Percentiles rank a stretch among this genome's conserved stretches.
Conservation (phyloP, 1,140 invertebrate genomes). For the Teleopsis dalmanni region DNA sequence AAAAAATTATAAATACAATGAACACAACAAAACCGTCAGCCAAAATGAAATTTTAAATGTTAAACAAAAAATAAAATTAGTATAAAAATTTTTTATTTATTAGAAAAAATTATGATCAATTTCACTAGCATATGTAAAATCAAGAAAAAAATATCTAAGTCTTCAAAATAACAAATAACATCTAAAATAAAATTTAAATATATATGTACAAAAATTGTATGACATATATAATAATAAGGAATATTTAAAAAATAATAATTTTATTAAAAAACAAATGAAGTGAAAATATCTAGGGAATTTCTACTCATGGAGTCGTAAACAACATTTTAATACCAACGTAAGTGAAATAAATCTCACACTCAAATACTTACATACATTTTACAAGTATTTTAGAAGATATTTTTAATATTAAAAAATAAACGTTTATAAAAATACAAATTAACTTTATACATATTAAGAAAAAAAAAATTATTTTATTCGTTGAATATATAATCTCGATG, state of each 20-base stretch:
- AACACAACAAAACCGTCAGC: too few relatives aligned
- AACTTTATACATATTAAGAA: background rate
- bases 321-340: slow-evolving; percentile 7
- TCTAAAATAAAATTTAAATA: too few relatives aligned
- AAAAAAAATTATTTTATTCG: background rate
- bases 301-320: slow-evolving; percentile 13
- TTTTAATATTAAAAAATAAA: background rate
- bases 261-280: slow-evolving; percentile 1
- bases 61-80: too few relatives aligned
- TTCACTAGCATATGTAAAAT: too few relatives aligned
- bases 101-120: too few relatives aligned
- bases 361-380: background rate
- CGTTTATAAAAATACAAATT: background rate
- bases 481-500: slow-evolving; percentile 7
- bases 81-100: too few relatives aligned
- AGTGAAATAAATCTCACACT: background rate
- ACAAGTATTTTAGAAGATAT: background rate
- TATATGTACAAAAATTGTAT: too few relatives aligned
- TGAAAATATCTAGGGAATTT: slow-evolving; percentile 12
- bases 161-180: too few relatives aligned
- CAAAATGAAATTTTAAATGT: too few relatives aligned
- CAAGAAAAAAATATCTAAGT: too few relatives aligned
- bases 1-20: too few relatives aligned
- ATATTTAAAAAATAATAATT: background rate
- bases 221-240: background rate